Conservation (phyloP, 2,888 invertebrate genomes). For the Physocephala rufipes region DNA sequence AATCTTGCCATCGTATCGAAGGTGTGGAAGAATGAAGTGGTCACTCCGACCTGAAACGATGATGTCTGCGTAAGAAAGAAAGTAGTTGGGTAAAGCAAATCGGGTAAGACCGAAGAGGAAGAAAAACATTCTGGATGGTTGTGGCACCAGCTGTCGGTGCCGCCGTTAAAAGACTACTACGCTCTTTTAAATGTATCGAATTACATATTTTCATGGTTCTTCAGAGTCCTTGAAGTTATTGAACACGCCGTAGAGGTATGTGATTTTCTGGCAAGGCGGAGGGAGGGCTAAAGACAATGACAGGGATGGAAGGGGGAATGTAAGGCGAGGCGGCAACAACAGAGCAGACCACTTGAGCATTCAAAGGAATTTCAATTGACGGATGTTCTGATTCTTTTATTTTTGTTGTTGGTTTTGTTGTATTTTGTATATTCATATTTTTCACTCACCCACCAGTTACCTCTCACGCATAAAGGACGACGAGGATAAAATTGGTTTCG, state of each 20-base stretch:
- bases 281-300: background rate
- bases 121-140: constrained; percentile 1
- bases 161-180: background rate
- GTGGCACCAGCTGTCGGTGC: constrained; percentile 22
- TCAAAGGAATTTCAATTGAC: constrained; percentile 14
- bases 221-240: constrained; percentile 3
- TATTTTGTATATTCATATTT: background rate
- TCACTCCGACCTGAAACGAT: constrained; percentile 15
- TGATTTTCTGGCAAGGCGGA: constrained; percentile 20
- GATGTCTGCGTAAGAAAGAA: background rate
- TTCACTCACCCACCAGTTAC: background rate
- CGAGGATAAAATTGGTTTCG: background rate
- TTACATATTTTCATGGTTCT: constrained; percentile 32
- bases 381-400: constrained; percentile 14
- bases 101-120: background rate
- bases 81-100: background rate
- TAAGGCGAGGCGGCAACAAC: background rate
- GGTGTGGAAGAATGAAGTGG: constrained; percentile 9
- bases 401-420: constrained; percentile 14
- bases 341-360: constrained; percentile 18
- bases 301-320: background rate
- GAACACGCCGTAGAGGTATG: constrained; percentile 12
- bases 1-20: no score
- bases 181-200: constrained; percentile 13
- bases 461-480: constrained; percentile 12